Conservation (phyloP, 1,140 invertebrate species). For the Octopus sinensis region DNA sequence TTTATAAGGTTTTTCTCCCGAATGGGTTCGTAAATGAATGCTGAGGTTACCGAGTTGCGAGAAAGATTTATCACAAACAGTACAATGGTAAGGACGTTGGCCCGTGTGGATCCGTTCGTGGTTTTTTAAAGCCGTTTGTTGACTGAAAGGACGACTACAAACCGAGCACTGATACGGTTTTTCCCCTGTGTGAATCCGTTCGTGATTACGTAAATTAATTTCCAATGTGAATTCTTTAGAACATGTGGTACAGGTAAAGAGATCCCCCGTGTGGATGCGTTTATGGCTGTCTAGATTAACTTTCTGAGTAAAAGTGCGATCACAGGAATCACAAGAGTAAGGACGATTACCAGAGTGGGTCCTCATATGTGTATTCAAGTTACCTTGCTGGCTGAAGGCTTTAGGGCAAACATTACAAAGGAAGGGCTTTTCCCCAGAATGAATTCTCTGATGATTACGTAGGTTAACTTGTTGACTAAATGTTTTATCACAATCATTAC, state of each 20-base stretch:
- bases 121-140: conserved; percentile 53
- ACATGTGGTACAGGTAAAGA: conserved; percentile 35
- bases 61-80: conserved; percentile 47
- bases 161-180: conserved; percentile 59
- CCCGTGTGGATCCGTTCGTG: conserved; percentile 51
- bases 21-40: conserved; percentile 70
- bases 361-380: conserved; percentile 55
- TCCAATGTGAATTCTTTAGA: conserved; percentile 18
- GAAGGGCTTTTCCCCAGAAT: conserved; percentile 53
- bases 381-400: conserved; percentile 60
- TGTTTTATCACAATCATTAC: conserved; percentile 71
- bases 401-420: conserved; percentile 54
- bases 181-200: conserved; percentile 27
- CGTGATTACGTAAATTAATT: conserved; percentile 49
- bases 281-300: conserved; percentile 58
- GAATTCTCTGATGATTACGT: conserved; percentile 84
- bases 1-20: conserved; percentile 56
- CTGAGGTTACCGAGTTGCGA: conserved; percentile 63
- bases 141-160: conserved; percentile 63
- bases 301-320: conserved; percentile 44
- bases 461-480: conserved; percentile 87
- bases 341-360: conserved; percentile 57
- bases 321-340: conserved; percentile 50
- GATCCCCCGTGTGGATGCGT: conserved; percentile 56
- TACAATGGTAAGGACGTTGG: conserved; percentile 51